Percentiles rank a stretch among this genome's conserved stretches.
phyloP scores from a whole-genome alignment of 2,888 invertebrate genomes.

The Hydraecia micacea region DNA sequence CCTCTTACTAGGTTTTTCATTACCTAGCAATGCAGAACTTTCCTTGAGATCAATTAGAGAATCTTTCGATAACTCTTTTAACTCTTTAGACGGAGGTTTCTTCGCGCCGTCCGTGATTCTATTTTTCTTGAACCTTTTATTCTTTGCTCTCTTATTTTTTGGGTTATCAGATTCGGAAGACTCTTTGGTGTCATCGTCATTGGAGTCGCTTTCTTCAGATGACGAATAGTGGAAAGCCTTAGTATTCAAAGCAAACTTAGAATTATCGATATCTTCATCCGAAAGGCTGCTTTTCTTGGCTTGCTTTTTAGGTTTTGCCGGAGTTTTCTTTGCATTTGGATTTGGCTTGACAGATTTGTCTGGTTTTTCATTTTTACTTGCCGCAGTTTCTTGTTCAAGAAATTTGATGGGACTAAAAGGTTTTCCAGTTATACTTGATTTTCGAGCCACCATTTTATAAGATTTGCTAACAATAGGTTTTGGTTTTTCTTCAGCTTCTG shows the following conservation, averaged over 20 bases:
- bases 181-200: constrained; percentile 86
- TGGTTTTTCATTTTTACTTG: constrained; percentile 74
- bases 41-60: constrained; percentile 86
- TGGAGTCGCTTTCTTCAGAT: constrained; percentile 87
- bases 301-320: constrained; percentile 78
- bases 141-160: constrained; percentile 83
- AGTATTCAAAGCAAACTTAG: constrained; percentile 84
- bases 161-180: constrained; percentile 83
- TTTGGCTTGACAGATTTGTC: constrained; percentile 71
- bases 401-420: constrained; percentile 87
- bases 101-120: constrained; percentile 83
- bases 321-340: constrained; percentile 73
- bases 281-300: constrained; percentile 78
- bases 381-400: constrained; percentile 78
- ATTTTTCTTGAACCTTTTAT: constrained; percentile 81
- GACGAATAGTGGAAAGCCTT: constrained; percentile 82
- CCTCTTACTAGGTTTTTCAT: constrained; percentile 85
- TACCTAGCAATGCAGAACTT: constrained; percentile 78
- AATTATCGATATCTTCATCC: constrained; percentile 85
- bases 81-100: constrained; percentile 83
- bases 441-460: constrained; percentile 89
- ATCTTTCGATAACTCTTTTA: constrained; percentile 87
- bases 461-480: constrained; percentile 87
- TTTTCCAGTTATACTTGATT: constrained; percentile 88
- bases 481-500: constrained; percentile 79